phyloP scores from a whole-genome alignment of 1,140 invertebrate species.

The Physella acuta region DNA sequence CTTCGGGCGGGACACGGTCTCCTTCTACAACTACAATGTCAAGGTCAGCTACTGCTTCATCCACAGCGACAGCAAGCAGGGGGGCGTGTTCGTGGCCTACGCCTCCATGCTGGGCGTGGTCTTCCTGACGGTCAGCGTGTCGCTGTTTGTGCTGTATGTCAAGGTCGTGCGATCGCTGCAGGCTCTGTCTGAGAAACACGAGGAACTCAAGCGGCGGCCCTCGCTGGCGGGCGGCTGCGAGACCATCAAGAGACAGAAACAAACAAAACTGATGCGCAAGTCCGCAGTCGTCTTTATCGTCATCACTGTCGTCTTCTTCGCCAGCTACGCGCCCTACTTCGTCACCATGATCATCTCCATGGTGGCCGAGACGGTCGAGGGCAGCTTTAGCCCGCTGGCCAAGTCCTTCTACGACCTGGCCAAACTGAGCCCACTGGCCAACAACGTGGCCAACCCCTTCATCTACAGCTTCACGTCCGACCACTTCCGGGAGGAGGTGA shows the following conservation, averaged over 20 bases:
- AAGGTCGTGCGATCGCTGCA: constrained; percentile 20
- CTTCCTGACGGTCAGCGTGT: constrained; percentile 9
- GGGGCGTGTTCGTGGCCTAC: constrained; percentile 15
- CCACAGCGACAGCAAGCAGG: constrained; percentile 11
- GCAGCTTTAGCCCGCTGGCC: constrained; percentile 17
- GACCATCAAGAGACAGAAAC: constrained; percentile 15
- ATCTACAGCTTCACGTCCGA: constrained; percentile 37
- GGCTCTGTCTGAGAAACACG: constrained; percentile 19
- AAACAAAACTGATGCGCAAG: constrained; percentile 17
- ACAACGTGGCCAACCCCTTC: constrained; percentile 33
- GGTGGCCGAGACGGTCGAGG: constrained; percentile 9
- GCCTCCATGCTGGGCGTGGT: constrained; percentile 13
- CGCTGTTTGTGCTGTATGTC: constrained; percentile 25
- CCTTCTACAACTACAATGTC: background rate
- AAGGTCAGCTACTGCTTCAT: constrained; percentile 26
- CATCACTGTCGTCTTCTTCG: constrained; percentile 35
- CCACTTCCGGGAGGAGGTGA: constrained; percentile 28
- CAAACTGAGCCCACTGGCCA: constrained; percentile 27
- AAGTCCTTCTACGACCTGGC: constrained; percentile 33
- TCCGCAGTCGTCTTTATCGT: constrained; percentile 29
- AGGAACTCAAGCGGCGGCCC: constrained; percentile 24
- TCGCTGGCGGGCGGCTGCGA: constrained; percentile 16
- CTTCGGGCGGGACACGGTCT: constrained; percentile 20
- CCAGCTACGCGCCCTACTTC: constrained; percentile 33
- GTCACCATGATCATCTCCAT: constrained; percentile 23